Evolutionary conservation across 2,797 vertebrate species (phyloP).

Genomic region (Parambassis ranga): DNA sequence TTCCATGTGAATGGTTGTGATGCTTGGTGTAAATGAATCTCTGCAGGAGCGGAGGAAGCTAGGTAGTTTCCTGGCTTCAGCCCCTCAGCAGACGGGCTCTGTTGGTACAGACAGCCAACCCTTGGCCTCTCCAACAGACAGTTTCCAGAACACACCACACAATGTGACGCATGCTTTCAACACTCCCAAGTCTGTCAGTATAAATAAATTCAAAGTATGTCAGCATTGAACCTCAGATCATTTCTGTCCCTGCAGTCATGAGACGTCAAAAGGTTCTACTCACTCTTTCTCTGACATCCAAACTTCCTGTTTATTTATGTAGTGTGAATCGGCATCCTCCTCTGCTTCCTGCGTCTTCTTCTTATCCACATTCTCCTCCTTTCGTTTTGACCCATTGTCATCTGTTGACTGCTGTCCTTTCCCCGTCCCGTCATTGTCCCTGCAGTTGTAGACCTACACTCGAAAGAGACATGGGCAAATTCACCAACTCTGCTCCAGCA

Average conservation of each 20-base stretch:
- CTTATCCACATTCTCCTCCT: conserved; percentile 56
- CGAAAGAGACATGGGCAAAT: conserved; percentile 76
- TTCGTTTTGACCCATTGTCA: conserved; percentile 62
- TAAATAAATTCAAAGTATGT: conserved; percentile 2
- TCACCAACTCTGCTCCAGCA: conserved; percentile 77
- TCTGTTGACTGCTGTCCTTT: conserved; percentile 77
- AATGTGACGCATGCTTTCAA: conserved; percentile 37
- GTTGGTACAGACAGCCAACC: conserved; percentile 66
- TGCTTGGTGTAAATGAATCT: conserved; percentile 64
- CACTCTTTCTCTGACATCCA: conserved; percentile 90
- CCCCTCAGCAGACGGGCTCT: conserved; percentile 72
- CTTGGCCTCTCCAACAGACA: conserved; percentile 58
- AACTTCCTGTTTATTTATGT: conserved; percentile 83
- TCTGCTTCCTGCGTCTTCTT: neutral
- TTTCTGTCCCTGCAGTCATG: no score
- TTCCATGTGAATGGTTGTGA: conserved; percentile 52
- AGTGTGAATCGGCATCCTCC: conserved; percentile 59
- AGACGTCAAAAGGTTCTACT: conserved; percentile 61
- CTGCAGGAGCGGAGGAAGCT: conserved; percentile 66
- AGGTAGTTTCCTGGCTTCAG: conserved; percentile 71
- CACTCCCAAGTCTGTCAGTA: neutral
- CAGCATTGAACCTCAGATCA: neutral
- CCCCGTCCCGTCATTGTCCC: conserved; percentile 78
- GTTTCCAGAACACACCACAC: conserved; percentile 54
- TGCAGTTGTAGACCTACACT: conserved; percentile 85